Conservation (phyloP, 2,888 invertebrate species). For the Amblyteles armatorius region DNA sequence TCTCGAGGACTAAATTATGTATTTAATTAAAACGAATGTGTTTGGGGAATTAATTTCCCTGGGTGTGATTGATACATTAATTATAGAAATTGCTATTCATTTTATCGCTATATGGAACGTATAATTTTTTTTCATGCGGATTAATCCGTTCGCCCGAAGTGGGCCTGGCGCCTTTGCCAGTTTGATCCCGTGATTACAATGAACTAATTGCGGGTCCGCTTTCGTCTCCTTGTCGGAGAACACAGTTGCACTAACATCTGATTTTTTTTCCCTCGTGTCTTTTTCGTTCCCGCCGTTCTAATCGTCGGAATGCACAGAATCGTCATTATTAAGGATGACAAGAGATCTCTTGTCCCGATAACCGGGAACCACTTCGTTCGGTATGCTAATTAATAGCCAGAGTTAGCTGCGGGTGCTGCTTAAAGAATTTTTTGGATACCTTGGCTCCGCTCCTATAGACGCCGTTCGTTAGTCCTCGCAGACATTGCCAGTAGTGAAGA, state of each 20-base stretch:
- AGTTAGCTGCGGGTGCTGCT: conserved; percentile 11
- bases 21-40: too few species aligned
- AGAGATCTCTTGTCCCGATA: conserved; percentile 23
- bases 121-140: too few species aligned
- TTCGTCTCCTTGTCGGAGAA: background rate
- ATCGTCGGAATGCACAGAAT: conserved; percentile 15
- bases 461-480: background rate
- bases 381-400: conserved; percentile 12
- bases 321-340: conserved; percentile 22
- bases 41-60: too few species aligned
- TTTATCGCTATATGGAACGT: background rate
- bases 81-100: too few species aligned
- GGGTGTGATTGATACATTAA: too few species aligned
- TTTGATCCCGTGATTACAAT: background rate
- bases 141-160: too few species aligned
- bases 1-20: too few species aligned
- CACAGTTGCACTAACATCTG: background rate
- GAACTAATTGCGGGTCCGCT: background rate
- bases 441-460: background rate
- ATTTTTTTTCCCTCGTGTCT: background rate
- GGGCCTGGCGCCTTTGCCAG: background rate
- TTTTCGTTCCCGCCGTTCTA: background rate
- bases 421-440: background rate
- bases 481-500: background rate
- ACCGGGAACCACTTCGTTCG: conserved; percentile 1